Base-by-base conservation (phyloP, 2,113 vertebrate species). In the Progne subis region DNA sequence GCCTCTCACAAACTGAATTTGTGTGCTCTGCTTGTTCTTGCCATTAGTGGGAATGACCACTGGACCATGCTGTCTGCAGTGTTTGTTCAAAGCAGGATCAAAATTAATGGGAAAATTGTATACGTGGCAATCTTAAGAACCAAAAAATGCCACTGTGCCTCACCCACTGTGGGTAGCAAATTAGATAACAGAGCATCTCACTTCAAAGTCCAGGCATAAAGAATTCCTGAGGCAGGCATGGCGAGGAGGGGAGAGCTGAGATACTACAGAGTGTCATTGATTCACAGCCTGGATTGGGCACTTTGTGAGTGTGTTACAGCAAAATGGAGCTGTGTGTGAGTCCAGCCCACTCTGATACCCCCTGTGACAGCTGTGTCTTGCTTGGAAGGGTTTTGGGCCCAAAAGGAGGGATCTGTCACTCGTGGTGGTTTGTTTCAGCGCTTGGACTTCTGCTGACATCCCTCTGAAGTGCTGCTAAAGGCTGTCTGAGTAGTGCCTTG, bases 101-200 rank as follows among this genome's bases (percentile, higher is more conserved):
- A 72, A 94, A 84, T 89, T 76, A 88, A 79, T 85, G 74, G 74
- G 61, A 25, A 84, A 92, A 89, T 3, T 31, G 70, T 32, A 69
- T 71, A 82, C 1, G 1, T 37, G 70, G 80, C 83, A 56, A 5
- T 61, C 41, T 47, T 47, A 49, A 49, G 65, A 80, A 94, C n/a
- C 31, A 37, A 57, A 89, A 88, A 94, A 89, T 29, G 49, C 69
- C 43, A 19, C 72, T 56, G 23, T 69, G 65, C n/a, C 59, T 95
- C 81, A 34, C 37, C 81, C 0, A 0, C 25, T 21, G 49, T 26
- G 77, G 74, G 21, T 17, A 78, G 86, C 18, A 49, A 85, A 95
- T 84, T 53, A 85, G 79, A 46, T 68, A 91, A 79, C 1, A 0
- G 28, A 76, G 60, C 49, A 86, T 70, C 49, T 83, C 0, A 0